These are phyloP conservation scores for Schlechtendalia chinensis DNA, from an alignment of 1,140 invertebrate genomes.

Conservation along the genomic window DNA sequence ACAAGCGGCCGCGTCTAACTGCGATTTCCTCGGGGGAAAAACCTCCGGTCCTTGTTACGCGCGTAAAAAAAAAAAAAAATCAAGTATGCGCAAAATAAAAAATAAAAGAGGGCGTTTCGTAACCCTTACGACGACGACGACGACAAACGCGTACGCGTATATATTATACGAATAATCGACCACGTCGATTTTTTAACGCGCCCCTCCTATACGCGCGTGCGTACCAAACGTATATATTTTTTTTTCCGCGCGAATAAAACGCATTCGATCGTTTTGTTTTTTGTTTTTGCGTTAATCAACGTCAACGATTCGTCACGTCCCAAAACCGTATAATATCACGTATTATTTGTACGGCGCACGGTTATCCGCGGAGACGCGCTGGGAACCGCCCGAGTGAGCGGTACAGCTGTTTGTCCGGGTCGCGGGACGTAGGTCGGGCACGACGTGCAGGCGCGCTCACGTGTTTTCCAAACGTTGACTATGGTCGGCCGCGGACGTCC, in stretches of 20 bases:
- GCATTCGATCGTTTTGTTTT: background rate
- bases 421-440: no score
- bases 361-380: no score
- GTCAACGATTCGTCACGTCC: background rate
- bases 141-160: background rate
- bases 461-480: no score
- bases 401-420: no score
- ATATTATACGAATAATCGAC: conserved; percentile 17
- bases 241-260: background rate
- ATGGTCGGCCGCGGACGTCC: no score
- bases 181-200: conserved; percentile 3
- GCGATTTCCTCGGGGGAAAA: conserved; percentile 15
- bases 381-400: no score
- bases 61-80: background rate
- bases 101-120: conserved; percentile 2
- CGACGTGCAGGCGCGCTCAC: no score
- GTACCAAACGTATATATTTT: background rate
- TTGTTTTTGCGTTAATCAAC: background rate
- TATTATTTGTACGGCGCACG: no score
- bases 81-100: background rate
- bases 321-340: no score
- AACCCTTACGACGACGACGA: conserved; percentile 12
- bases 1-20: background rate
- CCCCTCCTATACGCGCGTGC: background rate
- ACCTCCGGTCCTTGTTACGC: background rate